phyloP scores from a whole-genome alignment of 92 coral and sea anemone species.

The Phenganax stokvisi region DNA sequence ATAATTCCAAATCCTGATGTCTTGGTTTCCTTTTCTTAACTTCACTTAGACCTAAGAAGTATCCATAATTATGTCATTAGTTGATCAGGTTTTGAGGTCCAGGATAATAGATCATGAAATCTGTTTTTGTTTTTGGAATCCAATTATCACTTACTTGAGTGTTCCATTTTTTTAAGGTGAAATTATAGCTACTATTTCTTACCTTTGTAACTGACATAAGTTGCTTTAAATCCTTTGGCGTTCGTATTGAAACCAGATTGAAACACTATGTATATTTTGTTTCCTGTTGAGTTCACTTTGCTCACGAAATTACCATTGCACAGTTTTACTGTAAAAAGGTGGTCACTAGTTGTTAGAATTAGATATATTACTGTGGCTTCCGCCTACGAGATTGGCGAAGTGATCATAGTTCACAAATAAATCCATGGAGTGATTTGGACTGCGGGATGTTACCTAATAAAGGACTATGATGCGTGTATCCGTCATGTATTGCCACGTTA shows the following conservation, averaged over 20 bases:
- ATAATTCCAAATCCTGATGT: neutral
- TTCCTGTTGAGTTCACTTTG: conserved; percentile 66
- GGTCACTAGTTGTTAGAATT: neutral
- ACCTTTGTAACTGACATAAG: conserved; percentile 53
- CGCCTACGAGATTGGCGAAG: too few relatives aligned
- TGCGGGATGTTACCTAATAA: conserved; percentile 48
- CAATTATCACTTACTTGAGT: neutral
- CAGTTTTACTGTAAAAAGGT: conserved; percentile 48
- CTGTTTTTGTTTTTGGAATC: too few relatives aligned
- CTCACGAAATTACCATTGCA: conserved; percentile 57
- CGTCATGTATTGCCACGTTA: conserved; percentile 60
- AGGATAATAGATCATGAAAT: too few relatives aligned
- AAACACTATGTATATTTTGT: conserved; percentile 60
- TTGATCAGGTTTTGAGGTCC: too few relatives aligned
- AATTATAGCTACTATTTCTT: conserved; percentile 38
- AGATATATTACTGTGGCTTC: too few relatives aligned
- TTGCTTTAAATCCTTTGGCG: conserved; percentile 55
- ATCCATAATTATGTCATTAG: neutral
- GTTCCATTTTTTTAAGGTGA: neutral
- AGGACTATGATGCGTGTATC: conserved; percentile 47
- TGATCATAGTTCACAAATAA: neutral
- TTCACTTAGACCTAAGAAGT: neutral
- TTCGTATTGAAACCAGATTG: conserved; percentile 48
- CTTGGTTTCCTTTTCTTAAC: neutral
- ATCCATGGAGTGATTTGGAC: neutral